Evolutionary conservation across 1,140 invertebrate genomes (phyloP).

Genomic region (Bombus affinis): DNA sequence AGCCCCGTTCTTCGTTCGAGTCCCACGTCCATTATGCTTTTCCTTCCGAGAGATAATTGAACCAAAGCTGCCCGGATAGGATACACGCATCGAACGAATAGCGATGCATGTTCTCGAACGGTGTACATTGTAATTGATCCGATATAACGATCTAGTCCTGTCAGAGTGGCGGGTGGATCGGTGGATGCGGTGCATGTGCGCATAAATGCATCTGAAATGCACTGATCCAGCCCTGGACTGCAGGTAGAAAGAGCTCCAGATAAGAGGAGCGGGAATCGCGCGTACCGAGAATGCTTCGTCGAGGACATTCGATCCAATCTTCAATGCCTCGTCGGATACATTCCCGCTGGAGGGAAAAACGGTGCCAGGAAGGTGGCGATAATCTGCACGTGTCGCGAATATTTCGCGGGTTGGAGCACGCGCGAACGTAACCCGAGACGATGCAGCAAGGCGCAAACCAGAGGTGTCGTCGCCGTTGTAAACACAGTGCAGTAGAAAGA

Average conservation of each 20-base stretch:
- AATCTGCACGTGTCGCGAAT: slow-evolving; percentile 72
- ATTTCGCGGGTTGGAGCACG: slow-evolving; percentile 68
- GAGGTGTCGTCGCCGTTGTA: slow-evolving; percentile 56
- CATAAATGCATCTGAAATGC: slow-evolving; percentile 35
- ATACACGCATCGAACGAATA: slow-evolving; percentile 31
- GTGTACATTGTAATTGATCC: slow-evolving; percentile 47
- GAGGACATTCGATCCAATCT: slow-evolving; percentile 72
- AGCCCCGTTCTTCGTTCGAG: neutral
- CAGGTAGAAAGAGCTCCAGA: slow-evolving; percentile 55
- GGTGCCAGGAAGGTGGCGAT: slow-evolving; percentile 63
- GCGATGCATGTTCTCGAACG: slow-evolving; percentile 27
- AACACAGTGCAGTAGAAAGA: slow-evolving; percentile 13
- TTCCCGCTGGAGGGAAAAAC: slow-evolving; percentile 18
- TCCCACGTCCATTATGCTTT: slow-evolving; percentile 25
- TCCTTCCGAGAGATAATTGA: slow-evolving; percentile 30
- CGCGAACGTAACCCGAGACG: slow-evolving; percentile 66
- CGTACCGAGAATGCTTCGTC: slow-evolving; percentile 65
- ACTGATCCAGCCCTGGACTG: slow-evolving; percentile 33
- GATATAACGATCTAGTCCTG: slow-evolving; percentile 49
- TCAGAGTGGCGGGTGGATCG: neutral
- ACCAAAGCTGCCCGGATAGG: neutral
- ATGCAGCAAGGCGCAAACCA: slow-evolving; percentile 52
- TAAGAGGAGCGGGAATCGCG: slow-evolving; percentile 54
- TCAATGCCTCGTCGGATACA: slow-evolving; percentile 26
- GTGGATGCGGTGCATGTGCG: neutral